Percentiles rank a stretch among this genome's conserved stretches.
Conservation (phyloP, 1,140 invertebrate species). For the Drosophila kanapiae region DNA sequence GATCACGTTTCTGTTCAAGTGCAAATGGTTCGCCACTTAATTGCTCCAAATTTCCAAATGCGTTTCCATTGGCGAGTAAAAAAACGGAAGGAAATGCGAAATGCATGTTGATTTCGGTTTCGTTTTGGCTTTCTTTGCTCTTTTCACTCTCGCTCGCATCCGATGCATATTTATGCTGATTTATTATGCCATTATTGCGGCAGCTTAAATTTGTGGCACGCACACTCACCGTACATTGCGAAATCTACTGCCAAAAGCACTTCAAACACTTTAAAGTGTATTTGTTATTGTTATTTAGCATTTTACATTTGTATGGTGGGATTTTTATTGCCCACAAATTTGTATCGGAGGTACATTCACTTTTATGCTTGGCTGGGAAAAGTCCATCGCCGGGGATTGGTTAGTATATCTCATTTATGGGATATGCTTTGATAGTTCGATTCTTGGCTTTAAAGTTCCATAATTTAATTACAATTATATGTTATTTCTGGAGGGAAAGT, state of each 20-base stretch:
- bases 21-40: slow-evolving; percentile 46
- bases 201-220: slow-evolving; percentile 73
- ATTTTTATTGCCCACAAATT: slow-evolving; percentile 49
- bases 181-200: slow-evolving; percentile 76
- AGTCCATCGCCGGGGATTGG: neutral
- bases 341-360: slow-evolving; percentile 49
- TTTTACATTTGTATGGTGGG: slow-evolving; percentile 23
- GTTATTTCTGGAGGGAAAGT: neutral
- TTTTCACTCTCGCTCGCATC: slow-evolving; percentile 12
- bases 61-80: slow-evolving; percentile 42
- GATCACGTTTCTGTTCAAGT: slow-evolving; percentile 50
- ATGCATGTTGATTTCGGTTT: slow-evolving; percentile 63
- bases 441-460: neutral
- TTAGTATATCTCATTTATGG: neutral
- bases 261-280: slow-evolving; percentile 20
- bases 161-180: slow-evolving; percentile 76
- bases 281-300: slow-evolving; percentile 34
- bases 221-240: slow-evolving; percentile 55
- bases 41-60: slow-evolving; percentile 63
- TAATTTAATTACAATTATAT: slow-evolving; percentile 10
- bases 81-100: slow-evolving; percentile 80
- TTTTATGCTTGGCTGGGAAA: slow-evolving; percentile 42
- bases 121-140: slow-evolving; percentile 20
- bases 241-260: slow-evolving; percentile 49
- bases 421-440: slow-evolving; percentile 1